Percentiles rank a stretch among this genome's conserved stretches.
Evolutionary conservation across 1,140 invertebrate species (phyloP).

Genomic region (Homalodisca vitripennis): DNA sequence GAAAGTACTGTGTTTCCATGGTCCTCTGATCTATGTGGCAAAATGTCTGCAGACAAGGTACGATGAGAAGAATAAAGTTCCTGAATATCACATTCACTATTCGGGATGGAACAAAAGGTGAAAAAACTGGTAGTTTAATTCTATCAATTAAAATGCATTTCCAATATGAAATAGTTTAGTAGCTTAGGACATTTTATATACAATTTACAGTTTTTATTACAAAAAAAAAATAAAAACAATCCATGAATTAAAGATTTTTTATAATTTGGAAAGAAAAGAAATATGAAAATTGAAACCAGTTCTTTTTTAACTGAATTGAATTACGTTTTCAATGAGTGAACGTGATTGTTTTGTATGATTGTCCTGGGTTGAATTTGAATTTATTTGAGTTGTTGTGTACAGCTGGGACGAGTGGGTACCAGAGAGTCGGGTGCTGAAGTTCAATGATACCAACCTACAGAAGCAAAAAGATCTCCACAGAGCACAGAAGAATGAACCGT

Average conservation of each 20-base stretch:
- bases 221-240: not conserved
- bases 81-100: conserved; percentile 88
- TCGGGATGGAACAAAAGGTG: conserved; percentile 98
- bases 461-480: conserved; percentile 86
- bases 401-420: conserved; percentile 99
- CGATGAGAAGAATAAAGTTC: conserved; percentile 36
- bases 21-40: conserved; percentile 92
- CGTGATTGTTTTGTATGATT: not conserved
- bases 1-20: conserved; percentile 95
- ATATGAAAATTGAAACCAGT: not conserved
- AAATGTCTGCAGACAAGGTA: conserved; percentile 86
- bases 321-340: not conserved
- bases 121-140: conserved; percentile 42
- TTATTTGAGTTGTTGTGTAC: not conserved
- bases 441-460: conserved; percentile 87
- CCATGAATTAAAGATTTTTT: not conserved
- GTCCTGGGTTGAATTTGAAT: not conserved
- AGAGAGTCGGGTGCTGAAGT: conserved; percentile 88
- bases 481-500: conserved; percentile 71
- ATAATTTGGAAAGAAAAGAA: not conserved
- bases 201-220: not conserved
- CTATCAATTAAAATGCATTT: not conserved
- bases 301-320: not conserved
- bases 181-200: not conserved
- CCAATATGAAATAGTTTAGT: not conserved